phyloP scores from a whole-genome alignment of 2,888 invertebrate genomes.

The Drosophila lacicola region DNA sequence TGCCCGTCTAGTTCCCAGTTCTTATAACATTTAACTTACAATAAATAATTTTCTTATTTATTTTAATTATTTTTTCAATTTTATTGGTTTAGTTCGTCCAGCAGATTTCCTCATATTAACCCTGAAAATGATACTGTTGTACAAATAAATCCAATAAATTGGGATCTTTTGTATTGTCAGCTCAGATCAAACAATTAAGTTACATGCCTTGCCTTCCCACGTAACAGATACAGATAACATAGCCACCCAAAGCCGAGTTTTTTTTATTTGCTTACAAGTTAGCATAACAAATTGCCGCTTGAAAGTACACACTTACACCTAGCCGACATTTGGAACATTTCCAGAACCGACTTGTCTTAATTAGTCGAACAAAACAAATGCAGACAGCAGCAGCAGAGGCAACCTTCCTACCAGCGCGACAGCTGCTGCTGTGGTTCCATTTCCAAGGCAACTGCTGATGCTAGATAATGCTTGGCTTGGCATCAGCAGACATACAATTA shows the following conservation, averaged over 20 bases:
- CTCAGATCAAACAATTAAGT: constrained; percentile 26
- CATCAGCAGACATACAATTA: constrained; percentile 24
- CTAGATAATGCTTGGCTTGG: constrained; percentile 28
- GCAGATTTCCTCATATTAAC: not conserved
- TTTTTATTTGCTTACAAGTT: constrained; percentile 37
- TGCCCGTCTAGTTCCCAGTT: too few species aligned
- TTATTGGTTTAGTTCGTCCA: too few species aligned
- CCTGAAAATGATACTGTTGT: not conserved
- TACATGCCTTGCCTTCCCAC: constrained; percentile 43
- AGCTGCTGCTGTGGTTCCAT: constrained; percentile 34
- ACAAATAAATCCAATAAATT: not conserved
- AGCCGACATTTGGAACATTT: constrained; percentile 27
- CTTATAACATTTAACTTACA: too few species aligned
- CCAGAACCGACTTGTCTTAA: constrained; percentile 47
- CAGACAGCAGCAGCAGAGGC: constrained; percentile 5
- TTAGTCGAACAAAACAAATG: constrained; percentile 44
- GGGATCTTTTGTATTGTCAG: constrained; percentile 2
- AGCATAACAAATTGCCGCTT: constrained; percentile 60
- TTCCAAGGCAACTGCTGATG: constrained; percentile 28
- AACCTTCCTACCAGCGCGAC: constrained; percentile 17
- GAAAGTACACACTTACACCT: constrained; percentile 22
- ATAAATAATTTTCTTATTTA: too few species aligned
- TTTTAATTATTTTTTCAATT: too few species aligned
- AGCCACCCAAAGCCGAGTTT: constrained; percentile 1
- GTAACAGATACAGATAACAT: constrained; percentile 30